Evolutionary conservation across 2,888 invertebrate genomes (phyloP).

Genomic region (Troides helena): DNA sequence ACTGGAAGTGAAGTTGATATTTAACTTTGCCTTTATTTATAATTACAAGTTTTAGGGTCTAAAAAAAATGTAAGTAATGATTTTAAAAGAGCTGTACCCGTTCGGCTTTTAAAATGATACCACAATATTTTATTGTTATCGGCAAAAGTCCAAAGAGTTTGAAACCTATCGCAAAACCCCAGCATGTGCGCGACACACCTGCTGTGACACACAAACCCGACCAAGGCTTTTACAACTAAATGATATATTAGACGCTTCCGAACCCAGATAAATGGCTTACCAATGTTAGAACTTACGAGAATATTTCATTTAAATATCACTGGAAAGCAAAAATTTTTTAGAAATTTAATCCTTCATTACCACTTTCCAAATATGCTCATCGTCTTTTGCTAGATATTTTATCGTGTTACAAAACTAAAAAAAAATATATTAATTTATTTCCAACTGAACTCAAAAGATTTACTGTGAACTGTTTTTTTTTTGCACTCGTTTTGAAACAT

Average conservation of each 20-base stretch:
- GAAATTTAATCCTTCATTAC: background rate
- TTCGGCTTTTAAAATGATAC: constrained; percentile 3
- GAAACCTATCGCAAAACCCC: constrained; percentile 42
- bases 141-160: constrained; percentile 36
- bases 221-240: constrained; percentile 16
- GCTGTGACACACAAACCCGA: constrained; percentile 30
- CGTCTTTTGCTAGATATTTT: background rate
- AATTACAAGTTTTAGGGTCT: too few relatives aligned
- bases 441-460: constrained; percentile 31
- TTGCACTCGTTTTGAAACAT: constrained; percentile 35
- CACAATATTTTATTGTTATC: constrained; percentile 45
- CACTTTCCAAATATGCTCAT: background rate
- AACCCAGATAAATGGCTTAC: background rate
- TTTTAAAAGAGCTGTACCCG: background rate
- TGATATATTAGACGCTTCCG: constrained; percentile 3
- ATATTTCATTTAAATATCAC: background rate
- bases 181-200: constrained; percentile 41
- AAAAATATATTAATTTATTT: constrained; percentile 31
- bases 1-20: too few relatives aligned
- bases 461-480: constrained; percentile 33
- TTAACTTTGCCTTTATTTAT: too few relatives aligned
- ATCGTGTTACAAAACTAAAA: constrained; percentile 32
- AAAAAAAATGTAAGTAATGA: background rate
- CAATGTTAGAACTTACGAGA: constrained; percentile 2
- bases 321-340: background rate